phyloP scores from a whole-genome alignment of 2,797 vertebrate genomes.

The Gymnocypris eckloni region DNA sequence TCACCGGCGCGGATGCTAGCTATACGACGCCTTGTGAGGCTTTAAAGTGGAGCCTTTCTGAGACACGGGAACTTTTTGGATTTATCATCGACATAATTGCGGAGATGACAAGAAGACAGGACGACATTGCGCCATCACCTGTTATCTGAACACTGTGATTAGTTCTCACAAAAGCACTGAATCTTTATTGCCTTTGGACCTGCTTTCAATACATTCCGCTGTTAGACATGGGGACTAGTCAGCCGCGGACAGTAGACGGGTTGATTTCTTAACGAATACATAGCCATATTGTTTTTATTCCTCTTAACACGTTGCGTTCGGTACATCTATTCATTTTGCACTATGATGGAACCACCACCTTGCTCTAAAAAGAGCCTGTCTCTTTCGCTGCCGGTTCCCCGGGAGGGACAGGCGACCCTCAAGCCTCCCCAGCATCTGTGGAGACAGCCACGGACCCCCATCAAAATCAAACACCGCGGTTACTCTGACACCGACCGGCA shows the following conservation, averaged over 20 bases:
- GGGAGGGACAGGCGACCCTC: slow-evolving; percentile 89
- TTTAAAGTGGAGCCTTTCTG: slow-evolving; percentile 45
- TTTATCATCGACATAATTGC: not conserved
- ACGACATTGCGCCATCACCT: slow-evolving; percentile 46
- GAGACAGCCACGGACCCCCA: slow-evolving; percentile 94
- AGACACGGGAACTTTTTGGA: slow-evolving; percentile 45
- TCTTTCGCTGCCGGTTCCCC: slow-evolving; percentile 88
- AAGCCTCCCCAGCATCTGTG: slow-evolving; percentile 94
- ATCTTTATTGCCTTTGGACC: slow-evolving; percentile 69
- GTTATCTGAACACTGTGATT: slow-evolving; percentile 76
- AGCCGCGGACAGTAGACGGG: slow-evolving; percentile 67
- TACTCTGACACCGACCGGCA: slow-evolving; percentile 92
- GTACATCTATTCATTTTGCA: slow-evolving; percentile 66
- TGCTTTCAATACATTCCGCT: slow-evolving; percentile 66
- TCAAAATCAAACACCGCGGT: slow-evolving; percentile 94
- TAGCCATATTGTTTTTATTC: slow-evolving; percentile 71
- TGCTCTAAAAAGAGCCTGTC: slow-evolving; percentile 90
- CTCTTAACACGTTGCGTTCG: slow-evolving; percentile 60
- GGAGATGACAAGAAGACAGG: slow-evolving; percentile 29
- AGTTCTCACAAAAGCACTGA: slow-evolving; percentile 58
- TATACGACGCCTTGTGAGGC: slow-evolving; percentile 61
- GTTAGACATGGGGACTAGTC: slow-evolving; percentile 67
- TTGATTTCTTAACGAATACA: slow-evolving; percentile 66
- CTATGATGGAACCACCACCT: slow-evolving; percentile 87
- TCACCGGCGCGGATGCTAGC: slow-evolving; percentile 59